Evolutionary conservation across 2,888 invertebrate genomes (phyloP).

Genomic region (Lissonota sp.): DNA sequence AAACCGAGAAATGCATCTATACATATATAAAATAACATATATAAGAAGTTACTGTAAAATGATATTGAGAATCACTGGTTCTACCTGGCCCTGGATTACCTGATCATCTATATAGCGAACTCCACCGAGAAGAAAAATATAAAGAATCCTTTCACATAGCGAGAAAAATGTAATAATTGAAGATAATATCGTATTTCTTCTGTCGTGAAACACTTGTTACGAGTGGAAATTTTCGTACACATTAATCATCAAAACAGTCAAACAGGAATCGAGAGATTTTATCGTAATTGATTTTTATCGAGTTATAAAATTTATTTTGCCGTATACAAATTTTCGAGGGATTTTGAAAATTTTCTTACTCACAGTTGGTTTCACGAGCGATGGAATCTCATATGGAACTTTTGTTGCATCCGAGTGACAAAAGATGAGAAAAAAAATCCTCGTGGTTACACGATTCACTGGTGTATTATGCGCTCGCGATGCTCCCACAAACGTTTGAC

Average conservation of each 20-base stretch:
- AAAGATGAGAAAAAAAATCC: conserved; percentile 72
- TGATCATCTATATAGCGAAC: too few species aligned
- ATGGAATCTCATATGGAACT: conserved; percentile 65
- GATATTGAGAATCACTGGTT: too few species aligned
- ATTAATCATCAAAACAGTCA: too few species aligned
- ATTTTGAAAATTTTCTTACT: conserved; percentile 54
- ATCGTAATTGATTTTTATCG: not conserved
- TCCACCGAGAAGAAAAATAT: too few species aligned
- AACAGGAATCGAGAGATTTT: not conserved
- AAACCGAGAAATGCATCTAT: not conserved
- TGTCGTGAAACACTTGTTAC: too few species aligned
- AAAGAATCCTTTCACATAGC: too few species aligned
- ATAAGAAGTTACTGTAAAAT: too few species aligned
- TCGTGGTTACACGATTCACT: conserved; percentile 73
- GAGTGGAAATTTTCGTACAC: too few species aligned
- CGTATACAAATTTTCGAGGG: not conserved
- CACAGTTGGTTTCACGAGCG: conserved; percentile 71
- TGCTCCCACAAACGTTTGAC: conserved; percentile 66
- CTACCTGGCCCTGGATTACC: too few species aligned
- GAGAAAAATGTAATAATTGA: too few species aligned
- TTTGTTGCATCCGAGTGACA: conserved; percentile 74
- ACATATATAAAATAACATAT: too few species aligned
- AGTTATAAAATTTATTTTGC: not conserved
- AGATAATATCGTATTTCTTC: too few species aligned
- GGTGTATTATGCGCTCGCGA: conserved; percentile 41